Base-by-base conservation (phyloP, 2,888 invertebrate species). In the Tortrix viridana region DNA sequence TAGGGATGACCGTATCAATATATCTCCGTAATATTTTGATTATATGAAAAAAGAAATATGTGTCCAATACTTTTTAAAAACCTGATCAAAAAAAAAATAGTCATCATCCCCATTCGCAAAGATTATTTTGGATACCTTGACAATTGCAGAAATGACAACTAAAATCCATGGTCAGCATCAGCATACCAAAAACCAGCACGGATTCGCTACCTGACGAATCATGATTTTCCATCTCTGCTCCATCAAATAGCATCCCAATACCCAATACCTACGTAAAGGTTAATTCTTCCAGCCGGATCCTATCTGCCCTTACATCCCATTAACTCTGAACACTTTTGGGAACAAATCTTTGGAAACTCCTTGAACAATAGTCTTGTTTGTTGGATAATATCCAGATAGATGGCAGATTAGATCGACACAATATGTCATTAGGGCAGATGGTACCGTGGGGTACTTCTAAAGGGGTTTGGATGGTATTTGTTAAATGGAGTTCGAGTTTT, bases 241-340 rank as follows among this genome's bases (percentile, higher is more conserved):
- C 3, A 44, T 18, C 44, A 19, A 44, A 44, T 44, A 32, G 7
- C 12, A 12, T 32, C 32, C 44, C 44, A 44, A 12, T 19, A 44
- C 16, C 44, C 44, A 44, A 6, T 32, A 12, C 32, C 32, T 32
- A 3, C 44, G 18, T 12, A 12, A 18, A 44, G 18, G 44, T 18
- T 53, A 41, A 67, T 71, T 65, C 73, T 76, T 7, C 71, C 62
- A 61, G 43, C 58, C 71, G 67, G 80, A 77, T 79, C 75, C 72
- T 83, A 83, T 82, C 82, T 71, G 66, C 68, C 75, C 77, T 82
- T 77, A 81, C 82, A 80, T 80, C 76, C 88, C 86, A 88, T 88
- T 89, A 88, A 80, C 81, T 60, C 77, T 77, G 57, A 67, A 43
- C 74, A 82, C 82, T 84, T 84, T 77, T 73, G 73, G 78, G 71